Conservation (phyloP, 2,888 invertebrate genomes). For the Troides helena region DNA sequence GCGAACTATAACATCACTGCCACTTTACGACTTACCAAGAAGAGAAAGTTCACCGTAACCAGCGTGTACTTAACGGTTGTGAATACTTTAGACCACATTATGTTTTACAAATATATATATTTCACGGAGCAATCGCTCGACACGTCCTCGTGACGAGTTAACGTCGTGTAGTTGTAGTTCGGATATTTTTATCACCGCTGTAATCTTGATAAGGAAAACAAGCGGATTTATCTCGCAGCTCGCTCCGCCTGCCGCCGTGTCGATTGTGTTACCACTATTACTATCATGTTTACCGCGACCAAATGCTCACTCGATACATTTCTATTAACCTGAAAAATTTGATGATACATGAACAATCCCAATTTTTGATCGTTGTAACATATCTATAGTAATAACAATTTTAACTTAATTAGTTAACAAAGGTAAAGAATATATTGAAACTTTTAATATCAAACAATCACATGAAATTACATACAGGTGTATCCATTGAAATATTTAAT, state of each 20-base stretch:
- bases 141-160: constrained; percentile 50
- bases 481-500: too few species aligned
- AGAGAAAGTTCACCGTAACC: constrained; percentile 65
- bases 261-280: constrained; percentile 36
- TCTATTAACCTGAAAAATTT: not conserved
- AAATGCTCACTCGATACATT: constrained; percentile 2
- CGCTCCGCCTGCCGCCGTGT: constrained; percentile 36
- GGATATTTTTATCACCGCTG: constrained; percentile 69
- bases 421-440: too few species aligned
- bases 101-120: constrained; percentile 36
- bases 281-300: constrained; percentile 19
- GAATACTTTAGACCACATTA: constrained; percentile 72
- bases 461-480: too few species aligned
- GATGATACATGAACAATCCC: too few species aligned
- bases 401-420: too few species aligned
- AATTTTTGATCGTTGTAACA: too few species aligned
- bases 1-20: constrained; percentile 26
- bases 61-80: constrained; percentile 71
- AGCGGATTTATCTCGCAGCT: constrained; percentile 61
- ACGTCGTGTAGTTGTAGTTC: constrained; percentile 52
- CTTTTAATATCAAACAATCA: too few species aligned
- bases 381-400: too few species aligned
- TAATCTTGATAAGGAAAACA: constrained; percentile 77
- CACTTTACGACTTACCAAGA: constrained; percentile 61
- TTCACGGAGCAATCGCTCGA: constrained; percentile 31